Evolutionary conservation across 2,888 invertebrate genomes (phyloP).

Genomic region (Parnassius smintheus): DNA sequence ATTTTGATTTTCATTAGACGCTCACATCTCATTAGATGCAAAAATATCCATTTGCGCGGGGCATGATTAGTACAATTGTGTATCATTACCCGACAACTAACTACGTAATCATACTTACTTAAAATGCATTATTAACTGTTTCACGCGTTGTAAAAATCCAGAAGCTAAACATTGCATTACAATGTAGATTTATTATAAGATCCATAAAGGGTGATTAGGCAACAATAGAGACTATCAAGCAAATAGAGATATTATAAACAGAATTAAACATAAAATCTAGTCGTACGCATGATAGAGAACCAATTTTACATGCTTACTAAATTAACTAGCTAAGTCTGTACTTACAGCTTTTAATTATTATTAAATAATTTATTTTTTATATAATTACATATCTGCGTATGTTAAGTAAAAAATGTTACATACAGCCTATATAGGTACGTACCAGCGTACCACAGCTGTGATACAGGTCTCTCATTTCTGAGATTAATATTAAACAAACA

Average conservation of each 20-base stretch:
- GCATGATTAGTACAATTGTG: constrained; percentile 1
- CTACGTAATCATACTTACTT: constrained; percentile 56
- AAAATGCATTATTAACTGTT: constrained; percentile 23
- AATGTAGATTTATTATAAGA: not conserved
- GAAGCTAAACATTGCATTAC: constrained; percentile 9
- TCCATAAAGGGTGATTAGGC: not conserved
- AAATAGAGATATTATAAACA: constrained; percentile 18
- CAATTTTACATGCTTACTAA: too few relatives aligned
- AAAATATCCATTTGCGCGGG: constrained; percentile 11
- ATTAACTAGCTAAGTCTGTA: too few relatives aligned
- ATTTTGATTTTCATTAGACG: not conserved
- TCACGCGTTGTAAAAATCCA: constrained; percentile 8
- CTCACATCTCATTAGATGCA: not conserved
- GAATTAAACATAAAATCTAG: too few relatives aligned
- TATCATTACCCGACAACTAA: constrained; percentile 60
- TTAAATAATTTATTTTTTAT: too few relatives aligned
- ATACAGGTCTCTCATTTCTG: too few relatives aligned
- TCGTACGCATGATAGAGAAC: too few relatives aligned
- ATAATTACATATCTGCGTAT: too few relatives aligned
- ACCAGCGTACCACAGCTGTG: too few relatives aligned
- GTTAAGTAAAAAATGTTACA: too few relatives aligned
- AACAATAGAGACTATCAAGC: not conserved
- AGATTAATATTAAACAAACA: too few relatives aligned
- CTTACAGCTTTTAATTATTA: too few relatives aligned
- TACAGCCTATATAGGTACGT: too few relatives aligned